These are phyloP conservation scores for Octodonta nipae DNA, from an alignment of 2,888 invertebrate species.

Conservation along the genomic window DNA sequence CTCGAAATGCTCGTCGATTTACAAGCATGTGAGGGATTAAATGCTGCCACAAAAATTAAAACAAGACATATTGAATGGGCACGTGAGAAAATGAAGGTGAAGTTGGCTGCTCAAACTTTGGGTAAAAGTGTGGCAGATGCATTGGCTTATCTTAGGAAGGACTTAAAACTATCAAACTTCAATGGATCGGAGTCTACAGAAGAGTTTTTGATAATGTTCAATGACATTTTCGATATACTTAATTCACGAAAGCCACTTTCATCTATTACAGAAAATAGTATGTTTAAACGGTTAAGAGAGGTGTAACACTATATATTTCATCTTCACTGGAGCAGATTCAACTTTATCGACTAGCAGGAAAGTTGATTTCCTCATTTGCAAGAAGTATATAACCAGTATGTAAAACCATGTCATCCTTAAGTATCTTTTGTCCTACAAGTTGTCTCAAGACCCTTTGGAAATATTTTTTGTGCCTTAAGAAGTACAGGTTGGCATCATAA, in stretches of 20 bases:
- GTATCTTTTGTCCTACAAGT: slow-evolving; percentile 9
- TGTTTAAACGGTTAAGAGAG: slow-evolving; percentile 7
- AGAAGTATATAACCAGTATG: slow-evolving; percentile 7
- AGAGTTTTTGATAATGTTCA: slow-evolving; percentile 8
- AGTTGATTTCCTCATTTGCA: too few relatives aligned
- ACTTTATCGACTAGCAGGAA: too few relatives aligned
- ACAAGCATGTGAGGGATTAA: slow-evolving; percentile 4
- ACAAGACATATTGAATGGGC: slow-evolving; percentile 6
- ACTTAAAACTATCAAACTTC: slow-evolving; percentile 6
- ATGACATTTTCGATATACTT: slow-evolving; percentile 9
- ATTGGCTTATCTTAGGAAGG: slow-evolving; percentile 7
- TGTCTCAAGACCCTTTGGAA: slow-evolving; percentile 11
- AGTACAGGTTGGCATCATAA: slow-evolving; percentile 12
- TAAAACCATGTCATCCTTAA: slow-evolving; percentile 4
- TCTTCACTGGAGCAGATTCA: too few relatives aligned
- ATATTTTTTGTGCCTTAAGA: slow-evolving; percentile 10
- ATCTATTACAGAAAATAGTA: neutral
- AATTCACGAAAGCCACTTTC: slow-evolving; percentile 10
- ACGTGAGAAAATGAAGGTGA: slow-evolving; percentile 16
- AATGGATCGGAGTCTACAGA: slow-evolving; percentile 6
- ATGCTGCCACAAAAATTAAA: slow-evolving; percentile 8
- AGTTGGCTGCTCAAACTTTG: slow-evolving; percentile 9
- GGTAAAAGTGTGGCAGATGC: slow-evolving; percentile 11
- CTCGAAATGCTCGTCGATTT: neutral
- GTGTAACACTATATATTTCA: too few relatives aligned